Percentiles rank a stretch among this genome's conserved stretches.
These are phyloP conservation scores for Picus viridis DNA, from an alignment of 2,797 vertebrate species.

Conservation along the genomic window DNA sequence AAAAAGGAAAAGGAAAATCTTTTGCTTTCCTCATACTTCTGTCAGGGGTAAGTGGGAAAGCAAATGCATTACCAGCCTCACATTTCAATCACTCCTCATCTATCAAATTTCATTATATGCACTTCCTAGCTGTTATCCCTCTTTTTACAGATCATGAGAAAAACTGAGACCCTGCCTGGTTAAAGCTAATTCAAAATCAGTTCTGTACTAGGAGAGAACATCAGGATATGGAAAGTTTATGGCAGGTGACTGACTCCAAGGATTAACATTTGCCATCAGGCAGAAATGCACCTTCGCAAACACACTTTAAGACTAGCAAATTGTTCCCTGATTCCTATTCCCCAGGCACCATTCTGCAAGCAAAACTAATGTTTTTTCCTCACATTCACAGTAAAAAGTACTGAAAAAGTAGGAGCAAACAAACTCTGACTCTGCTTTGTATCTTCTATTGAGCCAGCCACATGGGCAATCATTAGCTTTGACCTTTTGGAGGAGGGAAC, in stretches of 20 bases:
- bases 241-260: constrained; percentile 68
- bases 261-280: constrained; percentile 73
- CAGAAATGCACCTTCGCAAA: constrained; percentile 76
- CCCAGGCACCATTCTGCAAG: constrained; percentile 55
- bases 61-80: constrained; percentile 73
- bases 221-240: constrained; percentile 52
- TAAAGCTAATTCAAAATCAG: constrained; percentile 72
- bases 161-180: constrained; percentile 42
- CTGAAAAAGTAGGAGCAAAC: constrained; percentile 66
- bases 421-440: constrained; percentile 45
- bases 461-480: constrained; percentile 72
- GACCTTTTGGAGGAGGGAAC: constrained; percentile 46
- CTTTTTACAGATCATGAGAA: background rate
- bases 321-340: constrained; percentile 73
- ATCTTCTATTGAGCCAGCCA: constrained; percentile 67
- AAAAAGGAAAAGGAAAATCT: constrained; percentile 64
- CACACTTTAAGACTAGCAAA: constrained; percentile 68
- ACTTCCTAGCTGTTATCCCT: background rate
- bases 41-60: constrained; percentile 66
- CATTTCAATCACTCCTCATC: constrained; percentile 71
- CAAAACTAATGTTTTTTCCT: constrained; percentile 68
- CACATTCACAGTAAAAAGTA: background rate
- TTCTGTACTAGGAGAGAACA: constrained; percentile 6
- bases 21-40: constrained; percentile 47
- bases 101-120: background rate